These are phyloP conservation scores for Umimayanthus kanabou DNA, from an alignment of 92 coral and sea anemone species.

Conservation along the genomic window DNA sequence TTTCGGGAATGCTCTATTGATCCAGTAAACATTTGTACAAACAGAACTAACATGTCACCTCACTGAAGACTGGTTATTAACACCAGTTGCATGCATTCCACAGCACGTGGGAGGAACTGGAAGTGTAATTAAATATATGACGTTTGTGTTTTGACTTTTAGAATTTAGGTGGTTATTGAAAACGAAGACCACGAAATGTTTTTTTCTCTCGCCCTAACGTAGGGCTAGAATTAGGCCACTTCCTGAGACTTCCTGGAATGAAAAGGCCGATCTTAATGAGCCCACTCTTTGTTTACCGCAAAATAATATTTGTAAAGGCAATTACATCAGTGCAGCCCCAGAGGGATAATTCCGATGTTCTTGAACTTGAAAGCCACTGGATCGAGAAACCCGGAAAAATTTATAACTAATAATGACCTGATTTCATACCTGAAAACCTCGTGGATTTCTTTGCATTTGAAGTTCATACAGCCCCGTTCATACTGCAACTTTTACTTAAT, in stretches of 20 bases:
- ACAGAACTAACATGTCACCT: neutral
- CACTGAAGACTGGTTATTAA: neutral
- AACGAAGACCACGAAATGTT: neutral
- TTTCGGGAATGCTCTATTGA: neutral
- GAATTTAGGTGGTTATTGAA: neutral
- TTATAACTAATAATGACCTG: no score
- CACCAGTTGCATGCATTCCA: neutral
- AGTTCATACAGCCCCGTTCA: no score
- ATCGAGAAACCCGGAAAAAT: no score
- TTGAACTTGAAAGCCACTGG: no score
- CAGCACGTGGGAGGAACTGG: neutral
- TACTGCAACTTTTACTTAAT: no score
- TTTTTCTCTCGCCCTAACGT: neutral
- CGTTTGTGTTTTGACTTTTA: neutral
- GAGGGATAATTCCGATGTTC: neutral
- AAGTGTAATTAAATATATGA: neutral
- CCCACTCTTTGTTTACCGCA: neutral
- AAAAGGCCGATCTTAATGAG: neutral
- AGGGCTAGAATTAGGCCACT: no score
- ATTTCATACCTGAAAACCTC: no score
- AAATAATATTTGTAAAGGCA: neutral
- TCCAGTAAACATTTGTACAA: neutral
- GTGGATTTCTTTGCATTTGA: no score
- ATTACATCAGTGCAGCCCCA: neutral
- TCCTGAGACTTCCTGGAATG: neutral